Evolutionary conservation across 2,888 invertebrate species (phyloP).

Genomic region (Drosophila mimica): DNA sequence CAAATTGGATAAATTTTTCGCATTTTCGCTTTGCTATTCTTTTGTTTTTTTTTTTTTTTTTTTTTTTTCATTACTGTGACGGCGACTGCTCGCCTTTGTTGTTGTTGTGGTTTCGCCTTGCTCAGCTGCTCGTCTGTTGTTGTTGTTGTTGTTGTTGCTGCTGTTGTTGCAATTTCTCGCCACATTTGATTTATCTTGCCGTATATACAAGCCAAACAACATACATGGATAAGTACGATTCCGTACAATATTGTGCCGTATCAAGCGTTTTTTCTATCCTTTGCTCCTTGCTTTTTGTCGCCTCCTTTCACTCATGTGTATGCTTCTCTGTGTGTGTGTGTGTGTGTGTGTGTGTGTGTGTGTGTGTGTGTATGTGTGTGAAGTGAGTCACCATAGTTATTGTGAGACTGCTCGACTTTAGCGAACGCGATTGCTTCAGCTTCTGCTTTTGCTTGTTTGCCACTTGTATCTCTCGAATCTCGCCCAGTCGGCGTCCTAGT

Average conservation of each 20-base stretch:
- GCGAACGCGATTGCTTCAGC: constrained; percentile 41
- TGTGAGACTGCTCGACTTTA: constrained; percentile 63
- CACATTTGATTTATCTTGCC: constrained; percentile 82
- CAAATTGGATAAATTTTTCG: constrained; percentile 84
- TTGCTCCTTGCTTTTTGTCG: constrained; percentile 24
- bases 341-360: constrained; percentile 15
- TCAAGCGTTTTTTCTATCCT: constrained; percentile 44
- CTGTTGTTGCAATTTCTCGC: constrained; percentile 78
- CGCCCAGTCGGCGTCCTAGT: constrained; percentile 72
- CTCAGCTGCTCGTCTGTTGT: constrained; percentile 24
- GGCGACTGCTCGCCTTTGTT: constrained; percentile 34
- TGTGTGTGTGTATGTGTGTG: constrained; percentile 29
- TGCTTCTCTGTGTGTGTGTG: constrained; percentile 23
- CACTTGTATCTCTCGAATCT: constrained; percentile 79
- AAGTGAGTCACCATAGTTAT: constrained; percentile 71
- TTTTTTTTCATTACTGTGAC: constrained; percentile 45
- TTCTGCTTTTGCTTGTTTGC: constrained; percentile 58
- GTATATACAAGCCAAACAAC: constrained; percentile 70
- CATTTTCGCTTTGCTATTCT: constrained; percentile 71
- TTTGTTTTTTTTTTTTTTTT: constrained; percentile 6
- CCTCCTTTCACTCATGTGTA: constrained; percentile 12
- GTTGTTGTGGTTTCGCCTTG: constrained; percentile 18
- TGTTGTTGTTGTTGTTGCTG: neutral
- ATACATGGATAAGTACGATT: constrained; percentile 46
- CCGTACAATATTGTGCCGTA: constrained; percentile 54